Base-by-base conservation (phyloP, 2,113 vertebrate species). In the Setophaga petechia region DNA sequence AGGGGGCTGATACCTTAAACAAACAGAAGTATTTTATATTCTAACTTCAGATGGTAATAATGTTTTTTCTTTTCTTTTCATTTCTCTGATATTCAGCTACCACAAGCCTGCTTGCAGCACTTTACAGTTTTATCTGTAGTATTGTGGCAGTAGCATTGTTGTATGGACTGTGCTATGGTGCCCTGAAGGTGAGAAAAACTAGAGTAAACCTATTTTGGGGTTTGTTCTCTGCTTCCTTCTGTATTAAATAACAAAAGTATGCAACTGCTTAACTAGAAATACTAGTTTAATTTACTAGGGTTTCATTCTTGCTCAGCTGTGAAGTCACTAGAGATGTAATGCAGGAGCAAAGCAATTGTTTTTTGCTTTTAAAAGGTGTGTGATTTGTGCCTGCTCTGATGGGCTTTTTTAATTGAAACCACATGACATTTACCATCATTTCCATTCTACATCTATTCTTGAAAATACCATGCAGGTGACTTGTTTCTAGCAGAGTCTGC, bases 91-190 rank as follows among this genome's bases (percentile, higher is more conserved):
- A 13, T 71, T 66, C 96, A 99, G 99, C 99, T 91, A 99, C 99
- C 91, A 99, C 99, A 87, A 99, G 99, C 98, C 98, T 99, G 87
- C 98, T 99, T 94, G 99, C 99, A 77, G 98, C 99, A 59, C 97
- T 99, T 95, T 99, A 99, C 98, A 99, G 99, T 96, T 98, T 99
- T 81, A 97, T 99, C 94, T 99, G 99, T 95, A 99, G 99, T 97
- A 94, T 99, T n/a, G 96, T 99, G 96, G 99, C 99, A 30, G 99
- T 99, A 46, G 98, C 98, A 66, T 98, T 99, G 96, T 97, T 99
- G 22, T 99, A 99, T 52, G 99, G 99, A 87, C 98, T 99, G 90
- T 99, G 99, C 97, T 99, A 99, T 15, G 99, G 99, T 76, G 99
- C 99, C 77, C 97, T 99, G 94, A 99, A 99, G 99, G 99, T 99